Base-by-base conservation (phyloP, 1,140 invertebrate species). In the Lethrus apterus region DNA sequence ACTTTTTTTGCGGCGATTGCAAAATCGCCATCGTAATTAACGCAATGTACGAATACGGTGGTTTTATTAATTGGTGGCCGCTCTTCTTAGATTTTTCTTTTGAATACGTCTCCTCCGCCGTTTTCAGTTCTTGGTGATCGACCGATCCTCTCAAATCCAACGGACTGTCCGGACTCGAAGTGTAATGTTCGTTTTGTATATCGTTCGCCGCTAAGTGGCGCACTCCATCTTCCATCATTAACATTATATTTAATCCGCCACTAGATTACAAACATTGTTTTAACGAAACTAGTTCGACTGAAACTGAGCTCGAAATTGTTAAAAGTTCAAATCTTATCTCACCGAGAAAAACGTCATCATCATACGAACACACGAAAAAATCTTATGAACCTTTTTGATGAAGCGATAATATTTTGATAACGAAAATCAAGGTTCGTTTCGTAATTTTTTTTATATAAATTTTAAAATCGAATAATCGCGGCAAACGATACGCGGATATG, bases 21-120 rank as follows among this genome's bases (percentile, higher is more conserved):
- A 97, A 75, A 36, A 99, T 97, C 10, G 94, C 88, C 94, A 97
- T 98, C 0, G 94, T 96, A 55, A 98, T 98, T 1, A 98, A 73
- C 0, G 94, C 93, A 51, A 98, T 98, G 71, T 98, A 98, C 0
- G 93, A 97, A 66, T 97, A 98, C 0, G 94, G 92, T 2, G 94
- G 95, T 64, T 98, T 98, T 9, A 93, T 88, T 19, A 83, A 29
- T 30, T 63, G 62, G 43, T 62, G 60, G n/a, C 52, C 50, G 10
- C 19, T 41, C 11, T 44, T 47, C 17, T 40, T 36, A 5, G 49
- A 34, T 42, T 59, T 61, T 8, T 33, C 33, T 36, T 50, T 48
- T 21, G 19, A 41, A 18, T 31, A 47, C 13, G 51, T 55, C 7
- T 57, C 57, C 11, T 63, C 51, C 10, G 53, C 38, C 13, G 41